A percentile compares a stretch with the other conserved stretches of the same genome.
phyloP scores from a whole-genome alignment of 2,113 vertebrate genomes.

The Oreocharis arfaki region DNA sequence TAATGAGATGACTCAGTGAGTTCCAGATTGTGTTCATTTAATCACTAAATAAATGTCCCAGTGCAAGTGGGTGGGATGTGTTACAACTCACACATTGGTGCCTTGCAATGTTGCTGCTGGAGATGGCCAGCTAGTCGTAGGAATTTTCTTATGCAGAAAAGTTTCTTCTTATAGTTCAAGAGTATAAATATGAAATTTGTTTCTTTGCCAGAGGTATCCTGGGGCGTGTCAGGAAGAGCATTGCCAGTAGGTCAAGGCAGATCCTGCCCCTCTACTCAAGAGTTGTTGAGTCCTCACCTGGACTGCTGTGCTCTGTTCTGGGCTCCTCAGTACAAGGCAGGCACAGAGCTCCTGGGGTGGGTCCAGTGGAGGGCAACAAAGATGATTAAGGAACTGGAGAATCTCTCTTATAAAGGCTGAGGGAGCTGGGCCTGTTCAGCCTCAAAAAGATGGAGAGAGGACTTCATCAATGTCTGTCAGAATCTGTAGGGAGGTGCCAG shows the following conservation, averaged over 20 bases:
- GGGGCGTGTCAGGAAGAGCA: not conserved
- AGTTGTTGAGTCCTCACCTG: not conserved
- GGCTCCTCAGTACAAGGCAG: not conserved
- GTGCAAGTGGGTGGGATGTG: not conserved
- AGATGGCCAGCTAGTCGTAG: not conserved
- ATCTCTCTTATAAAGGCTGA: not conserved
- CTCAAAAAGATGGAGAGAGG: fast-evolving
- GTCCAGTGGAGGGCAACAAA: not conserved
- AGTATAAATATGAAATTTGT: not conserved
- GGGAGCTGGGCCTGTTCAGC: not conserved
- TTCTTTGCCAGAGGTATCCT: not conserved
- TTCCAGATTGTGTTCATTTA: not conserved
- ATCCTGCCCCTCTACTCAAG: not conserved
- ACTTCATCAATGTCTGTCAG: not conserved
- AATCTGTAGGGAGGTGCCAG: not conserved
- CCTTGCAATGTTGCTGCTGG: not conserved
- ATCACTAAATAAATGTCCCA: not conserved
- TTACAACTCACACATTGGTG: not conserved
- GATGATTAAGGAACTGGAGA: not conserved
- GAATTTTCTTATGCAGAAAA: not conserved
- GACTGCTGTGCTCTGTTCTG: not conserved
- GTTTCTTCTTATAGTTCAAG: not conserved
- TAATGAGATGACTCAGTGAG: not conserved
- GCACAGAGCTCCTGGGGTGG: not conserved
- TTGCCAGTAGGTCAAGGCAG: not conserved